Conservation (phyloP, 2,797 vertebrate genomes). For the Anableps anableps region DNA sequence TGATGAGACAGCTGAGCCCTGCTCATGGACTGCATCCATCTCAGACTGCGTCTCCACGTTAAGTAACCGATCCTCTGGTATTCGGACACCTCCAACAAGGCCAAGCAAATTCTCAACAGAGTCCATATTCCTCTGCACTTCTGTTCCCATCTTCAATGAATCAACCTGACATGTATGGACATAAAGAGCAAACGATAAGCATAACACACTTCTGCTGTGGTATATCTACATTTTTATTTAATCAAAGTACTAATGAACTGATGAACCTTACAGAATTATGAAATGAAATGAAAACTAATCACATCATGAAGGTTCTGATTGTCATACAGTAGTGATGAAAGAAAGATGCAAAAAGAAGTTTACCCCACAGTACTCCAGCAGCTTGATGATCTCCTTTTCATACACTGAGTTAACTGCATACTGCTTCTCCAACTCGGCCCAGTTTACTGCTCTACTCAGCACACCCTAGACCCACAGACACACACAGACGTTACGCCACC, state of each 20-base stretch:
- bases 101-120: conserved; percentile 79
- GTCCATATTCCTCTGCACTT: conserved; percentile 82
- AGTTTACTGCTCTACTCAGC: conserved; percentile 94
- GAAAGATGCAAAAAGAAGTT: conserved; percentile 35
- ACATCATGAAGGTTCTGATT: neutral
- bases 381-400: conserved; percentile 93
- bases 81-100: conserved; percentile 66
- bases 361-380: conserved; percentile 98
- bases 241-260: neutral
- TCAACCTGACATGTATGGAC: conserved; percentile 82
- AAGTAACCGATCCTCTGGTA: conserved; percentile 46
- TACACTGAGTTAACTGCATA: conserved; percentile 92
- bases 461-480: conserved; percentile 86
- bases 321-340: neutral
- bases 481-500: neutral
- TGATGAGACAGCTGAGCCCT: conserved; percentile 71
- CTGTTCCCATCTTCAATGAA: conserved; percentile 93
- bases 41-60: conserved; percentile 40
- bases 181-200: conserved; percentile 1
- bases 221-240: neutral
- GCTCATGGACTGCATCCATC: conserved; percentile 44
- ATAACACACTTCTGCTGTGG: neutral
- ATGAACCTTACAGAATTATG: neutral
- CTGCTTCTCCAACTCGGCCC: conserved; percentile 95
- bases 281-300: neutral